Base-by-base conservation (phyloP, 2,113 vertebrate species). In the Lagopus muta region DNA sequence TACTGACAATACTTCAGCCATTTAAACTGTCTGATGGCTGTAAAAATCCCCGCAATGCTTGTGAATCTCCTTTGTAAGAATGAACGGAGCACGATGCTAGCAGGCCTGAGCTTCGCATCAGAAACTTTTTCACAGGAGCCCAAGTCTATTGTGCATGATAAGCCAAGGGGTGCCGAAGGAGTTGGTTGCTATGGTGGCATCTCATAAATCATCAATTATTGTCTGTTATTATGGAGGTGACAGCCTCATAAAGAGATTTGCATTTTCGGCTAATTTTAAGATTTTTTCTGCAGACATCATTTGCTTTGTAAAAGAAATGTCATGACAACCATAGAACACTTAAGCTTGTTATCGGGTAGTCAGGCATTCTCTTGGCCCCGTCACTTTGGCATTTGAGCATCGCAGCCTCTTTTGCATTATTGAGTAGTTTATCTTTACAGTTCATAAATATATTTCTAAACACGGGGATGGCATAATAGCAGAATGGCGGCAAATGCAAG, bases 131-230 rank as follows among this genome's bases (percentile, higher is more conserved):
- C 94, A 90, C 64, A 88, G 90, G 86, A 92, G 70, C 75, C 89
- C 45, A 27, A 93, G 86, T 17, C 80, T 85, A 88, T 96, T 88
- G 89, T 95, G 70, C 76, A 92, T 96, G 95, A 94, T 88, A 94
- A 96, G 93, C 95, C 94, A 94, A 92, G 91, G 97, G 92, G 95
- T 94, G 96, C 94, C 60, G 2, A 95, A 97, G 97, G 96, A 97
- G 82, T 88, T 89, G 94, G 97, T 98, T 98, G 96, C 97, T 96
- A 98, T 97, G 97, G 97, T 95, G 97, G 95, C 96, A 97, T 96
- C 97, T 97, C 97, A 98, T 98, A 98, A 98, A 98, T 98, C 98
- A 98, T 97, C 97, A 97, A 96, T 98, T 98, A 98, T 97, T 98
- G 94, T 97, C 97, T 97, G 96, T 97, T 97, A 97, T 97, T 98